These are phyloP conservation scores for Conus canariensis DNA, from an alignment of 2,888 invertebrate genomes.

Conservation along the genomic window DNA sequence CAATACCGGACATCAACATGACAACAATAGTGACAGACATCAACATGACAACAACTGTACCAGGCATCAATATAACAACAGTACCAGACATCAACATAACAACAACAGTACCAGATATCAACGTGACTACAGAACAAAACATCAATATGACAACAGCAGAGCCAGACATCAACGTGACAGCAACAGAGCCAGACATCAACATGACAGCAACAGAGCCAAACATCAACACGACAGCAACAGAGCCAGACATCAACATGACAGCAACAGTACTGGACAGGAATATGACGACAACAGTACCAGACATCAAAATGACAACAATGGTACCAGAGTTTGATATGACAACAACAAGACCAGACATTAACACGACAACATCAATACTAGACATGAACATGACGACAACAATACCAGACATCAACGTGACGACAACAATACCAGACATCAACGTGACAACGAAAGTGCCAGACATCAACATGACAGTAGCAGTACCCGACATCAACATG, in stretches of 20 bases:
- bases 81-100: background rate
- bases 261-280: too few relatives aligned
- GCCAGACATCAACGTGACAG: background rate
- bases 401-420: background rate
- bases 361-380: background rate
- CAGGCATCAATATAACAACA: background rate
- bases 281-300: background rate
- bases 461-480: background rate
- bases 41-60: background rate
- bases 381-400: background rate
- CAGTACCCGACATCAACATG: background rate
- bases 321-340: background rate
- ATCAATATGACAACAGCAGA: background rate
- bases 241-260: background rate
- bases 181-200: background rate
- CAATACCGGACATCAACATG: too few relatives aligned
- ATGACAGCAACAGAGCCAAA: background rate
- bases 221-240: background rate
- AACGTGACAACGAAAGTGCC: background rate
- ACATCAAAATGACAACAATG: background rate
- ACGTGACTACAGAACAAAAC: background rate
- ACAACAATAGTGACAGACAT: too few relatives aligned
- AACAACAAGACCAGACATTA: background rate
- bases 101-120: too few relatives aligned
- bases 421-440: background rate